Evolutionary conservation across 1,140 invertebrate species (phyloP), one percentile per base, ranked within the genome.

Genomic region (Asbolus verrucosus): DNA sequence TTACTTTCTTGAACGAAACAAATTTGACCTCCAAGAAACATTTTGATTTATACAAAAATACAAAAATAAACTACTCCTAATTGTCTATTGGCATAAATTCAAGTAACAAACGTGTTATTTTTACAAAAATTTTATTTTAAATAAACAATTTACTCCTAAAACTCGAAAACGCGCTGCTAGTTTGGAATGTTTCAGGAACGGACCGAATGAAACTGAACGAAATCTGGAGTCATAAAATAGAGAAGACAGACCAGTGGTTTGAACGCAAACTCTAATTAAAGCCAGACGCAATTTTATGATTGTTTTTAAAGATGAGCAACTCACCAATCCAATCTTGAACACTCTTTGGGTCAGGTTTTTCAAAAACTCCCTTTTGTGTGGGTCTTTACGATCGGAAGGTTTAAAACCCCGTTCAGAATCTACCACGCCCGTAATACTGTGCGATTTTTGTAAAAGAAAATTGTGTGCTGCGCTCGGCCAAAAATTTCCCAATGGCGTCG

Each of bases 321-420:
- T 88, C 84, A 92, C 90, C 89, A 91, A 87, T 79, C 89, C 89
- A 83, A 91, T 86, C 84, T 91, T 91, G 78, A 92, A 90, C 78
- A 94, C 87, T 79, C 89, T 89, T 73, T 89, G 86, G 72, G 92
- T 93, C 72, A 95, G 85, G 76, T 88, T 87, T 65, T 91, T 90
- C 54, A 95, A 86, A 81, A 94, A 92, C 74, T 90, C 87, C 77
- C 88, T 88, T 81, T 94, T 94, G 41, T 84, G 82, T 0, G 92
- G 91, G 81, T 95, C 91, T 81, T 88, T 87, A 77, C 90, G 87
- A 80, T 95, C 93, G 0, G 92, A 94, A 1, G 93, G 93, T 76
- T 92, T 92, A 81, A 92, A 92, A 15, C 93, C 92, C 9, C 92
- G 84, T 59, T 85, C 83, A 6, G 79, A 80, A 67, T 84, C 82